phyloP scores from a whole-genome alignment of 2,797 vertebrate species.

The Gambusia yucatana region DNA sequence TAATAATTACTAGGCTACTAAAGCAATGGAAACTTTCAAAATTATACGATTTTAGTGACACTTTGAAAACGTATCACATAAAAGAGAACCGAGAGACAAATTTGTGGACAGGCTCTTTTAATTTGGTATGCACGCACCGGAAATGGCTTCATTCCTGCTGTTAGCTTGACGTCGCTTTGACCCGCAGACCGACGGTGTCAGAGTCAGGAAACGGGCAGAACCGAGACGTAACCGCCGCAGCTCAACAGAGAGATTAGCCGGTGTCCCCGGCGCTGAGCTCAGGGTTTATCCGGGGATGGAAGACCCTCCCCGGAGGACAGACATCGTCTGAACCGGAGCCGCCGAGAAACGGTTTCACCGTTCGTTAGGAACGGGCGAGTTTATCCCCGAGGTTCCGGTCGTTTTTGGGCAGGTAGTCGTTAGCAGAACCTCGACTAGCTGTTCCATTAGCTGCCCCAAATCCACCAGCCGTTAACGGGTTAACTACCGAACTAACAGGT shows the following conservation, averaged over 20 bases:
- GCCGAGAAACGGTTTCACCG: background rate
- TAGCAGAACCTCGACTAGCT: constrained; percentile 23
- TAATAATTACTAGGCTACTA: background rate
- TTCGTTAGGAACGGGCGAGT: background rate
- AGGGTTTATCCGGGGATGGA: constrained; percentile 23
- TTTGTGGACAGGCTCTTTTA: constrained; percentile 19
- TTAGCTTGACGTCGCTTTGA: constrained; percentile 12
- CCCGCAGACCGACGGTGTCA: background rate
- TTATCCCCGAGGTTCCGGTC: constrained; percentile 9
- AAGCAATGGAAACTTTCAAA: background rate
- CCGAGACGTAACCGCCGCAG: constrained; percentile 3
- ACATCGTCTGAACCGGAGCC: background rate
- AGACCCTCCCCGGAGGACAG: accelerated
- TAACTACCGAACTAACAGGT: background rate
- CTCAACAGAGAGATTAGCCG: constrained; percentile 11
- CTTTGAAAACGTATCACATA: background rate
- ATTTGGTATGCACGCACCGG: constrained; percentile 3
- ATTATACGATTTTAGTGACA: background rate
- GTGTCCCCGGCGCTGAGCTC: background rate
- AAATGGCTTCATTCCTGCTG: accelerated
- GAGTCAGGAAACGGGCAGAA: constrained; percentile 51
- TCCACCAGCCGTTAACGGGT: background rate
- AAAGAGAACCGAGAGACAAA: background rate
- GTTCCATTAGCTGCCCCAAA: constrained; percentile 3
- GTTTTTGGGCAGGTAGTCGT: constrained; percentile 42